These are phyloP conservation scores for Sarcophaga peregrina DNA, from an alignment of 1,140 invertebrate species.

Conservation along the genomic window DNA sequence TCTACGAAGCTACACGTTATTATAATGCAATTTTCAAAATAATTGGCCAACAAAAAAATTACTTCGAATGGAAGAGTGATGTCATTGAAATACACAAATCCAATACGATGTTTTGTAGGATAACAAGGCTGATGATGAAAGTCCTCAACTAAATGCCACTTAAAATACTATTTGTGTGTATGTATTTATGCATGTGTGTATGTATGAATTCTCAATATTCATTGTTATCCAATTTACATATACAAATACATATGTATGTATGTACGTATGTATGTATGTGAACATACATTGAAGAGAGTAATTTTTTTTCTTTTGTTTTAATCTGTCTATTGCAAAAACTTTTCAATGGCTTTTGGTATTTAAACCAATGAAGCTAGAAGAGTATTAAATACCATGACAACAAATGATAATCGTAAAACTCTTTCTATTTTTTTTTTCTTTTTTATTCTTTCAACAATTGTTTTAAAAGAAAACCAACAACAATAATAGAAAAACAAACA, in stretches of 20 bases:
- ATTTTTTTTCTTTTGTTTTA: neutral
- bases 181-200: too few species aligned
- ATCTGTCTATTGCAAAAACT: neutral
- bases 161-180: too few species aligned
- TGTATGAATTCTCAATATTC: too few species aligned
- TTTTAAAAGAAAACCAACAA: neutral
- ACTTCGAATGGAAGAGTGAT: too few species aligned
- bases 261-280: neutral
- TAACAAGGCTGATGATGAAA: too few species aligned
- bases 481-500: neutral
- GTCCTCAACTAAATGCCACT: too few species aligned
- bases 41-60: too few species aligned
- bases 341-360: neutral
- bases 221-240: too few species aligned
- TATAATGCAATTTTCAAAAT: too few species aligned
- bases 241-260: neutral
- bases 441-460: neutral
- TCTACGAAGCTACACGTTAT: too few species aligned
- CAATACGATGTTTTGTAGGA: too few species aligned
- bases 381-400: neutral
- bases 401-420: neutral
- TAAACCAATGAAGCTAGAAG: slow-evolving; percentile 3
- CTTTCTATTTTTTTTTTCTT: neutral
- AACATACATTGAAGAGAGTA: neutral
- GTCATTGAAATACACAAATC: too few species aligned